phyloP scores from a whole-genome alignment of 2,113 vertebrate genomes.

The Vimba vimba region DNA sequence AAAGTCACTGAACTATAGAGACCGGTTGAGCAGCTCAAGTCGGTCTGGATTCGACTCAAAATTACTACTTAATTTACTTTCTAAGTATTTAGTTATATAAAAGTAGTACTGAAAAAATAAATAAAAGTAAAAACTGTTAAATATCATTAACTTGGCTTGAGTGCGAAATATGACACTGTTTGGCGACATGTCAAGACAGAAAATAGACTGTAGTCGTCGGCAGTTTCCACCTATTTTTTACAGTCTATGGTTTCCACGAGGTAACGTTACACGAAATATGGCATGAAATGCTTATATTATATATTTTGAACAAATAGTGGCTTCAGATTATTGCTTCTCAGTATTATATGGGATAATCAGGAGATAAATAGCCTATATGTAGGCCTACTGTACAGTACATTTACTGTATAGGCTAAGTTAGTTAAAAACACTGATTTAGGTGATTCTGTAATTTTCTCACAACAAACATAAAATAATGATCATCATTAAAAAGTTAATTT shows the following conservation, averaged over 20 bases:
- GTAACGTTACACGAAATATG: background rate
- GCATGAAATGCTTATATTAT: background rate
- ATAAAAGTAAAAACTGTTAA: background rate
- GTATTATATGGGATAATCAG: too few species aligned
- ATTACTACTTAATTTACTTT: background rate
- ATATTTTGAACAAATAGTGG: background rate
- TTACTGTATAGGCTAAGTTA: too few species aligned
- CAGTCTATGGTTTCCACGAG: background rate
- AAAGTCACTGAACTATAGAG: background rate
- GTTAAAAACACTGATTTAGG: background rate
- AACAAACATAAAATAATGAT: background rate
- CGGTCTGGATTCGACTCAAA: background rate
- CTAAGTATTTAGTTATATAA: too few species aligned
- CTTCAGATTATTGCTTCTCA: background rate
- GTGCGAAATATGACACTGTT: constrained; percentile 31
- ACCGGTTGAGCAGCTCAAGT: constrained; percentile 10
- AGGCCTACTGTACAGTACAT: too few species aligned
- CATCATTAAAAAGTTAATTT: background rate
- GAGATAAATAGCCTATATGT: background rate
- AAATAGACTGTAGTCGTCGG: background rate
- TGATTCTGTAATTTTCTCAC: background rate
- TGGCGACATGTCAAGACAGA: background rate
- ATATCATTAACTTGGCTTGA: background rate
- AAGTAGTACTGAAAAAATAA: too few species aligned
- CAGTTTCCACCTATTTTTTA: background rate